Conservation (phyloP, 2,113 vertebrate genomes). For the Perca flavescens region DNA sequence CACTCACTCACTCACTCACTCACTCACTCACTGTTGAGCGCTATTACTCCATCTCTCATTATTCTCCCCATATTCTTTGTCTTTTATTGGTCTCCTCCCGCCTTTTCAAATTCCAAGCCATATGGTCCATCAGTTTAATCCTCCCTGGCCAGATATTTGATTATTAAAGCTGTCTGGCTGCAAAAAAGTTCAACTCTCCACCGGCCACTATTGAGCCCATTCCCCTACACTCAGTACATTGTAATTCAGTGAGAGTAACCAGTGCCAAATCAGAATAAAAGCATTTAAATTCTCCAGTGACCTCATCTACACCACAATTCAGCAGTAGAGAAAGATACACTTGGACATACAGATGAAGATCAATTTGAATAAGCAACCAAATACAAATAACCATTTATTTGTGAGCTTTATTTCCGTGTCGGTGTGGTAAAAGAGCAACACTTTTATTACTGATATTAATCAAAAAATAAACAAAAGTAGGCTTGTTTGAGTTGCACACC, state of each 20-base stretch:
- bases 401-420: neutral
- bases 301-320: conserved; percentile 33
- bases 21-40: conserved; percentile 4
- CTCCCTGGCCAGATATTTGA: conserved; percentile 61
- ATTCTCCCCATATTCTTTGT: conserved; percentile 29
- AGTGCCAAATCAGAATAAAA: conserved; percentile 38
- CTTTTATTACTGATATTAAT: neutral
- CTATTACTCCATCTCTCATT: conserved; percentile 27
- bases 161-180: conserved; percentile 65
- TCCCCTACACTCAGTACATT: conserved; percentile 46
- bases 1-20: neutral
- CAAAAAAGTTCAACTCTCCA: conserved; percentile 45
- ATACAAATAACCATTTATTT: neutral
- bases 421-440: neutral
- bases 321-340: conserved; percentile 6
- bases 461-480: neutral
- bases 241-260: conserved; percentile 52
- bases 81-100: conserved; percentile 35
- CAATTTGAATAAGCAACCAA: neutral
- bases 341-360: neutral
- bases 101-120: conserved; percentile 58
- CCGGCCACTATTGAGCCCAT: conserved; percentile 21
- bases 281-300: conserved; percentile 35
- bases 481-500: neutral
- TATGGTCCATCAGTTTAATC: conserved; percentile 63